Percentiles rank a stretch among this genome's conserved stretches.
Evolutionary conservation across 2,113 vertebrate genomes (phyloP).

Genomic region (Coptodon rendalli): DNA sequence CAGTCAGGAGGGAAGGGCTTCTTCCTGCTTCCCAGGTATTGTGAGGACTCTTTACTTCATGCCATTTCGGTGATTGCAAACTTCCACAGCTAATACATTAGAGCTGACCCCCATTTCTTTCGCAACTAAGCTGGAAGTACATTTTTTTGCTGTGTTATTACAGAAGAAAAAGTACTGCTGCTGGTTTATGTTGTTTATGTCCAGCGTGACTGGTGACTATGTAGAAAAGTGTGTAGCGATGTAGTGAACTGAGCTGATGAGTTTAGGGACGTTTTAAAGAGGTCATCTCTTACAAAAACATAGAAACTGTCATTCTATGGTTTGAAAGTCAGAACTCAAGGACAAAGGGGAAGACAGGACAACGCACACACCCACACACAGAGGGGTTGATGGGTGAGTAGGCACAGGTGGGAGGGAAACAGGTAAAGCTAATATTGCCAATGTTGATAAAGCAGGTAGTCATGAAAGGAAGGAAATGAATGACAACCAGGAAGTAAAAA

Average conservation of each 20-base stretch:
- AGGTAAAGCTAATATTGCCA: not conserved
- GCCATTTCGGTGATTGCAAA: constrained; percentile 65
- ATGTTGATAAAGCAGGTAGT: not conserved
- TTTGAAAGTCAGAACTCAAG: not conserved
- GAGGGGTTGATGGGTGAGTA: not conserved
- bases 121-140: not conserved
- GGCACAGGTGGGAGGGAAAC: not conserved
- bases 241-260: not conserved
- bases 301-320: not conserved
- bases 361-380: not conserved
- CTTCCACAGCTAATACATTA: constrained; percentile 43
- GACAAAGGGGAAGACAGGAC: not conserved
- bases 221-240: not conserved
- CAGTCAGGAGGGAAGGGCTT: constrained; percentile 33
- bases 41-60: constrained; percentile 34
- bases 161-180: not conserved
- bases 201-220: not conserved
- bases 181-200: not conserved
- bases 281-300: not conserved
- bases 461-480: not conserved
- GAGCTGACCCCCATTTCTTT: not conserved
- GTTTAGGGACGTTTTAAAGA: not conserved
- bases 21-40: constrained; percentile 39
- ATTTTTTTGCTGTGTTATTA: not conserved
- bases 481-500: not conserved